Evolutionary conservation across 2,888 invertebrate species (phyloP).

Genomic region (Serrognathus titanus): DNA sequence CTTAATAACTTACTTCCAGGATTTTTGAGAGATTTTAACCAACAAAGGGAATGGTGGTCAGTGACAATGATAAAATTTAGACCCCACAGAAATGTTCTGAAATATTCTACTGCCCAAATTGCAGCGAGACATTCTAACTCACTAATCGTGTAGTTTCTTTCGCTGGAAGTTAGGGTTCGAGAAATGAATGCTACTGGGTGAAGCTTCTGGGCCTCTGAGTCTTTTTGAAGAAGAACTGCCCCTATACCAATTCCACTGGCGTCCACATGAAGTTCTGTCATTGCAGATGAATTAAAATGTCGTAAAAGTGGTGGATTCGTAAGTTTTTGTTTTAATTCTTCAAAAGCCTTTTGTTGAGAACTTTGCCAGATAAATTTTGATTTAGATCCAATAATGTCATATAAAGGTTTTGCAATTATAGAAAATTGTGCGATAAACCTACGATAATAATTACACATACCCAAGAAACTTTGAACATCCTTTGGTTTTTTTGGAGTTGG

Average conservation of each 20-base stretch:
- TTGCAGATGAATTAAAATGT: constrained; percentile 27
- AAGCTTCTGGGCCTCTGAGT: not conserved
- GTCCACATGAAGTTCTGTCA: constrained; percentile 34
- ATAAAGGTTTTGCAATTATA: constrained; percentile 14
- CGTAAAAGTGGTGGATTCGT: constrained; percentile 23
- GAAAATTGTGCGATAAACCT: constrained; percentile 20
- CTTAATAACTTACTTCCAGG: constrained; percentile 14
- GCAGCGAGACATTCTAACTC: constrained; percentile 40
- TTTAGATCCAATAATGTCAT: constrained; percentile 9
- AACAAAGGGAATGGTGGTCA: constrained; percentile 16
- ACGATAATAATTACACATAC: constrained; percentile 18
- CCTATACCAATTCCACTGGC: constrained; percentile 37
- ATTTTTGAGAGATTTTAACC: constrained; percentile 8
- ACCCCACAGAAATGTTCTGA: constrained; percentile 10
- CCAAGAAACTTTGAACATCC: constrained; percentile 17
- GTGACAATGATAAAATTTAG: constrained; percentile 7
- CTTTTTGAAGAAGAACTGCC: constrained; percentile 32
- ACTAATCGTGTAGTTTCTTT: constrained; percentile 39
- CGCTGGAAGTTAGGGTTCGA: constrained; percentile 19
- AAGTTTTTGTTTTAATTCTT: constrained; percentile 27
- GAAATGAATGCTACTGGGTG: constrained; percentile 11
- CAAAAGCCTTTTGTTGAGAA: constrained; percentile 16
- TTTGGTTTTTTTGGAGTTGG: constrained; percentile 20
- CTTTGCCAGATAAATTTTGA: constrained; percentile 10
- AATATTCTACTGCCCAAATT: constrained; percentile 26